A percentile compares a stretch with the other conserved stretches of the same genome.
These are phyloP conservation scores for Conus canariensis DNA, from an alignment of 2,888 invertebrate species.

Conservation along the genomic window DNA sequence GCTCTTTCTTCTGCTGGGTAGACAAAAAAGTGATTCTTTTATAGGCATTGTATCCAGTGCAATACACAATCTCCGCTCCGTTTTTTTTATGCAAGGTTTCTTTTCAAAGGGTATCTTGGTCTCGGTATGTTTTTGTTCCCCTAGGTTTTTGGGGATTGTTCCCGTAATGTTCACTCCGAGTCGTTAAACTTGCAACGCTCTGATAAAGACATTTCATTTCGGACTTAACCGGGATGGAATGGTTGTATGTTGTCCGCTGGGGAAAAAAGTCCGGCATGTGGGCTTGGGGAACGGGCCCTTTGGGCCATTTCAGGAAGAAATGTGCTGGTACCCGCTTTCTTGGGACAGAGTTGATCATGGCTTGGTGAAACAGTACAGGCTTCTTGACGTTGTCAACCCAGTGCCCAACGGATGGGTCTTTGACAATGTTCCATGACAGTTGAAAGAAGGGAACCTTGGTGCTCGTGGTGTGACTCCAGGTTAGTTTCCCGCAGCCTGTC, in stretches of 20 bases:
- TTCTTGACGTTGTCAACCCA: slow-evolving; percentile 64
- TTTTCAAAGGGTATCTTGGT: slow-evolving; percentile 58
- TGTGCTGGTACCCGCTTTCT: slow-evolving; percentile 40
- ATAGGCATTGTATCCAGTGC: slow-evolving; percentile 36
- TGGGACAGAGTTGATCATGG: slow-evolving; percentile 46
- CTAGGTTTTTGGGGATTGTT: slow-evolving; percentile 42
- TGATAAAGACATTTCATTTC: slow-evolving; percentile 47
- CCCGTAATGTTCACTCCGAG: slow-evolving; percentile 50
- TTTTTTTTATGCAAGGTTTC: neutral
- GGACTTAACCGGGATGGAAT: slow-evolving; percentile 47
- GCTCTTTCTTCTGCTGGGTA: slow-evolving; percentile 37
- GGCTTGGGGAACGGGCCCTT: slow-evolving; percentile 59
- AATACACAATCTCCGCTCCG: slow-evolving; percentile 37
- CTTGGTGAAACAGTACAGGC: slow-evolving; percentile 61
- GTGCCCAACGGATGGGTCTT: slow-evolving; percentile 50
- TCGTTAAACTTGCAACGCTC: slow-evolving; percentile 48
- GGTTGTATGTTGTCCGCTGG: slow-evolving; percentile 35
- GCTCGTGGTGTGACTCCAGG: slow-evolving; percentile 45
- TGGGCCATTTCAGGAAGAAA: slow-evolving; percentile 71
- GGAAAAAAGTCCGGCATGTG: slow-evolving; percentile 55
- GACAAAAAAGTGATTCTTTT: slow-evolving; percentile 41
- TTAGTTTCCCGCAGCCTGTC: slow-evolving; percentile 43
- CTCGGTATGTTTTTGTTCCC: slow-evolving; percentile 34
- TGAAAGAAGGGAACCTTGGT: slow-evolving; percentile 55
- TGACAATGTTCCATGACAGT: slow-evolving; percentile 57